Evolutionary conservation across 2,113 vertebrate species (phyloP).

Genomic region (Seriola quinqueradiata): DNA sequence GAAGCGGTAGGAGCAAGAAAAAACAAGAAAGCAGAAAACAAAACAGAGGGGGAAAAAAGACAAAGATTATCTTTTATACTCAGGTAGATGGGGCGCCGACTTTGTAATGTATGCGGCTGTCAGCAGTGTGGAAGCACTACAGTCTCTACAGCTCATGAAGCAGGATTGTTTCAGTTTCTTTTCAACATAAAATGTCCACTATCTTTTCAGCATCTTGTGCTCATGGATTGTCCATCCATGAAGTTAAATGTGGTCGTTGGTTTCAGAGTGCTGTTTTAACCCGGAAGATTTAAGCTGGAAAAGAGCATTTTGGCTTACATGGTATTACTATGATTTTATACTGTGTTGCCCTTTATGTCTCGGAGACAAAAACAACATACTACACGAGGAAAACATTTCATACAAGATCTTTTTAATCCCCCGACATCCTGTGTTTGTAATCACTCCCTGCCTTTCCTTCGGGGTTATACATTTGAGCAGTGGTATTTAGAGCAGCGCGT

Average conservation of each 20-base stretch:
- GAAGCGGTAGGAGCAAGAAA: background rate
- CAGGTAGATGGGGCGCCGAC: slow-evolving; percentile 34
- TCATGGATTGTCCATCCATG: slow-evolving; percentile 12
- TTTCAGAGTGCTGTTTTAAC: background rate
- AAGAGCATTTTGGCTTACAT: background rate
- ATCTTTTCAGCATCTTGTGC: slow-evolving; percentile 14
- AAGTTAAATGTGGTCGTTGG: slow-evolving; percentile 10
- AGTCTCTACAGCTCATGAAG: slow-evolving; percentile 22
- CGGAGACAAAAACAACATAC: background rate
- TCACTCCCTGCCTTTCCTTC: background rate
- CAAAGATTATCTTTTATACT: slow-evolving; percentile 40
- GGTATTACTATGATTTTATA: background rate
- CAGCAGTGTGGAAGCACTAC: slow-evolving; percentile 23
- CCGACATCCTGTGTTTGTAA: slow-evolving; percentile 4
- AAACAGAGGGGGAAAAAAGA: slow-evolving; percentile 15
- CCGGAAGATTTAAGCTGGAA: background rate
- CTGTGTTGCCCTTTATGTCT: background rate
- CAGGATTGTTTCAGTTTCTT: slow-evolving; percentile 15
- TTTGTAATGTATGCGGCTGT: slow-evolving; percentile 47
- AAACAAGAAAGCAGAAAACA: slow-evolving; percentile 24
- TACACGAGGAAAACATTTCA: slow-evolving; percentile 14
- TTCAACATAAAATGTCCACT: background rate
- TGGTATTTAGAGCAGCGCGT: slow-evolving; percentile 24
- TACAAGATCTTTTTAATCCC: background rate
- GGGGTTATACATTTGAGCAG: slow-evolving; percentile 22